Evolutionary conservation across 2,797 vertebrate species (phyloP).

Genomic region (Coreius guichenoti): DNA sequence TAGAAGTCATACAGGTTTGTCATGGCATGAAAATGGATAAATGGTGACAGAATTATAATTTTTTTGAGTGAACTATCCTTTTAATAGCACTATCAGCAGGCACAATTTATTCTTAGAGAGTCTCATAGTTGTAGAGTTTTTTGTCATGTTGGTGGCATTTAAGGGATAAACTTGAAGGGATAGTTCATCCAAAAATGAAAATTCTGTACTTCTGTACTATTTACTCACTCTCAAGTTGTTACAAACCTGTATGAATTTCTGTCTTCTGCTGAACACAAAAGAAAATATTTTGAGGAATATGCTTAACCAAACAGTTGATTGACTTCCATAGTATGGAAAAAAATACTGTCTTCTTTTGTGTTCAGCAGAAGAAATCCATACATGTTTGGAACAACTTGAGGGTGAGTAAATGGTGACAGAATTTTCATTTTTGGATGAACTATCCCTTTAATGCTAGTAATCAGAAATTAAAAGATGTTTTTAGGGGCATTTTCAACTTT

Average conservation of each 20-base stretch:
- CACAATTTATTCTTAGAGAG: not conserved
- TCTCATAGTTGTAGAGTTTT: not conserved
- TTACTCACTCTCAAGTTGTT: not conserved
- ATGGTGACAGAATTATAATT: not conserved
- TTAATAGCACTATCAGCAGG: not conserved
- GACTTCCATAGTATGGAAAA: not conserved
- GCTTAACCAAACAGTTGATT: not conserved
- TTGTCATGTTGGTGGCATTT: not conserved
- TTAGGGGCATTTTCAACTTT: not conserved
- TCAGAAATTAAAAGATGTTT: not conserved
- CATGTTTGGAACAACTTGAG: no score
- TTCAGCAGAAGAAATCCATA: no score
- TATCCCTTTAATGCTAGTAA: not conserved
- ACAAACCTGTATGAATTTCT: not conserved
- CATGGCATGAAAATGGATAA: not conserved
- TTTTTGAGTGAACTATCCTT: not conserved
- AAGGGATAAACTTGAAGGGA: not conserved
- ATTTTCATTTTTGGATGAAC: not conserved
- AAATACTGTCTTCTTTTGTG: not conserved
- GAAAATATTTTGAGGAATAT: not conserved
- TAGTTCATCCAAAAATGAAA: not conserved
- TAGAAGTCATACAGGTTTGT: not conserved
- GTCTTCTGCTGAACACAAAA: not conserved
- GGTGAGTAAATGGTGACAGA: not conserved
- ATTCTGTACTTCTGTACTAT: not conserved